Conservation (phyloP, 2,113 vertebrate genomes). For the Vanacampus margaritifer region DNA sequence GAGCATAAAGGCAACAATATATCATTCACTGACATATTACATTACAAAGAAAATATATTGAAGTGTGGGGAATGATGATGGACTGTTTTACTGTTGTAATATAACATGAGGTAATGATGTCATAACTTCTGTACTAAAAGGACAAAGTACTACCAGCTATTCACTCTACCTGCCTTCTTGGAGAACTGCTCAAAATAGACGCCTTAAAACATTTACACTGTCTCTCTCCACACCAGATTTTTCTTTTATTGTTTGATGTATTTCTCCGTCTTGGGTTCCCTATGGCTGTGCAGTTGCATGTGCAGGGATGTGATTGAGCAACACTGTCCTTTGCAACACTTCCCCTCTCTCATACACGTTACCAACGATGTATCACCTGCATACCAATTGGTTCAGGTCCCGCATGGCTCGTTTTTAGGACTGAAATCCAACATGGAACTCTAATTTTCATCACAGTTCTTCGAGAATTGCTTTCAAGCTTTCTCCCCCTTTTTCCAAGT, state of each 20-base stretch:
- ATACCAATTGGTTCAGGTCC: constrained; percentile 48
- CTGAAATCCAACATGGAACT: constrained; percentile 12
- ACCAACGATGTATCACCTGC: constrained; percentile 35
- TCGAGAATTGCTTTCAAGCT: constrained; percentile 6
- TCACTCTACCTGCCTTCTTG: background rate
- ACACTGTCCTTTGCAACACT: constrained; percentile 19
- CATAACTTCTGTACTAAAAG: background rate
- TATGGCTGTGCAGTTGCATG: constrained; percentile 11
- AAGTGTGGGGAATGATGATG: too few relatives aligned
- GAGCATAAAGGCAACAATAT: too few relatives aligned
- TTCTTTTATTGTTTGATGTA: background rate
- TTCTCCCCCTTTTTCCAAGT: background rate
- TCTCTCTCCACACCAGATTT: background rate
- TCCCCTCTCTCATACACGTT: background rate
- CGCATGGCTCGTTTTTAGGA: constrained; percentile 29
- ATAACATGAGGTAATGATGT: too few relatives aligned
- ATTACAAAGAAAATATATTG: too few relatives aligned
- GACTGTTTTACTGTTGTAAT: too few relatives aligned
- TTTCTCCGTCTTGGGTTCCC: background rate
- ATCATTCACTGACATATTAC: too few relatives aligned
- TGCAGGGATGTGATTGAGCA: constrained; percentile 42
- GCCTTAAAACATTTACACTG: background rate
- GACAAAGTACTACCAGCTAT: background rate
- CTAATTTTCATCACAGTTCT: constrained; percentile 33
- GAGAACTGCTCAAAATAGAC: background rate